Conservation (phyloP, 2,888 invertebrate species). For the Bugulina stolonifera region DNA sequence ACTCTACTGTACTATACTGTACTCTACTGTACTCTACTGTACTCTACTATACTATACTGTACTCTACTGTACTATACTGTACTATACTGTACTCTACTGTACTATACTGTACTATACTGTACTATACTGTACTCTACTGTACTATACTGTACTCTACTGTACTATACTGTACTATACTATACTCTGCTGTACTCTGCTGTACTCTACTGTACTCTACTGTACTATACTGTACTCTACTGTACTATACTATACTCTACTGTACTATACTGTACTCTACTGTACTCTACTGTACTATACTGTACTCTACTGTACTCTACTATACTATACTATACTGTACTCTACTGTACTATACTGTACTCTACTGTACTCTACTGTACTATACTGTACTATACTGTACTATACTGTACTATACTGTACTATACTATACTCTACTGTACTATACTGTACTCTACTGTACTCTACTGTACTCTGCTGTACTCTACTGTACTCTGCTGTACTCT, state of each 20-base stretch:
- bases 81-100: neutral
- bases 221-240: slow-evolving; percentile 28
- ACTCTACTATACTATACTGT: neutral
- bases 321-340: slow-evolving; percentile 26
- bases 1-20: too few relatives aligned
- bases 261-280: too few relatives aligned
- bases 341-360: slow-evolving; percentile 28
- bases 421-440: neutral
- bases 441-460: neutral
- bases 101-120: too few relatives aligned
- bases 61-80: neutral
- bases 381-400: slow-evolving; percentile 28
- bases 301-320: slow-evolving; percentile 25
- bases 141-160: too few relatives aligned
- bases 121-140: too few relatives aligned
- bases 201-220: slow-evolving; percentile 28
- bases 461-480: slow-evolving; percentile 26
- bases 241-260: slow-evolving; percentile 29
- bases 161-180: neutral
- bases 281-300: slow-evolving; percentile 9
- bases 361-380: slow-evolving; percentile 28
- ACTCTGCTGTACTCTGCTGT: neutral
- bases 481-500: slow-evolving; percentile 25
- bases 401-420: neutral
- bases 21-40: too few relatives aligned